Base-by-base conservation (phyloP, 2,113 vertebrate genomes). In the Ranitomeya variabilis region DNA sequence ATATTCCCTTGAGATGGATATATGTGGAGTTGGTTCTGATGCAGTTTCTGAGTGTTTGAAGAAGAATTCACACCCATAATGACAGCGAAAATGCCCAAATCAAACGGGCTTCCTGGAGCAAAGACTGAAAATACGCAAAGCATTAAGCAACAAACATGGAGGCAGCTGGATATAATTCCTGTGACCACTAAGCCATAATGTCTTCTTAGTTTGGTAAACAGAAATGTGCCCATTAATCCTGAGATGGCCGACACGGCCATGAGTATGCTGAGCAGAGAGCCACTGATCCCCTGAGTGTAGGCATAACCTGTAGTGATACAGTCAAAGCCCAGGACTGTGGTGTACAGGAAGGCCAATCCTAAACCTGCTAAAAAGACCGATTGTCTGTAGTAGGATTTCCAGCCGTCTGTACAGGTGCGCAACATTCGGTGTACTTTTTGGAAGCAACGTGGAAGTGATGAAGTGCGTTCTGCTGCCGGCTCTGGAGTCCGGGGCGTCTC, bases 321-420 rank as follows among this genome's bases (percentile, higher is more conserved):
- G 93, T 96, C 93, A 13, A 96, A 96, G 19, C 95, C 95, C 89
- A 96, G 93, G 19, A 96, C 95, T 0, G 92, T 96, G 79, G 94
- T 96, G 93, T 95, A 96, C 66, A 96, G 93, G 90, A 96, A 96
- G 60, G 95, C 95, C 86, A 96, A 90, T 31, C 94, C 95, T 95
- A 96, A 91, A 90, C 95, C 94, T 2, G 95, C 95, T 78, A 95
- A 93, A 90, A 96, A 95, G 76, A 96, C 93, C 0, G 93, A 94
- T 91, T 96, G 95, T 78, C 90, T 91, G 90, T 95, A 95, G 91
- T 95, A 95, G 0, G 92, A 93, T 88, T 91, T 95, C 96, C 95
- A 95, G 51, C 95, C 94, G 0, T 95, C 93, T 54, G 62, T 91
- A 90, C 94, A 95, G 12, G 90, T 95, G 89, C 77, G 90, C 71